Evolutionary conservation across 2,797 vertebrate species (phyloP).

Genomic region (Philypnodon macrostomus): DNA sequence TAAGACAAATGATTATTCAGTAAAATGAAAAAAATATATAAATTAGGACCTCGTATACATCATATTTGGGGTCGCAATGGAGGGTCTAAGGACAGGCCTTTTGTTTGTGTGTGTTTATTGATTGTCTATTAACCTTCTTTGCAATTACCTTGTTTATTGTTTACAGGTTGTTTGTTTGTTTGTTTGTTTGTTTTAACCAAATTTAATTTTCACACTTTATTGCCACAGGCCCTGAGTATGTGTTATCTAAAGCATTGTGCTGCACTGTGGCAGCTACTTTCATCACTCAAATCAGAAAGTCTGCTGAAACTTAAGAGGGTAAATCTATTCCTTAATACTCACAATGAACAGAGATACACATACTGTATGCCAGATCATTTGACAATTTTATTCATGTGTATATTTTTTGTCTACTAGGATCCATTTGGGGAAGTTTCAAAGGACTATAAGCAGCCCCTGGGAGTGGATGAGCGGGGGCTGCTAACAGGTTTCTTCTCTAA

Average conservation of each 20-base stretch:
- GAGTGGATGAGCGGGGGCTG: slow-evolving; percentile 55
- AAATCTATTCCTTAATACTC: slow-evolving; percentile 12
- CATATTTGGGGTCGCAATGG: too few relatives aligned
- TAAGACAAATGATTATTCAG: too few relatives aligned
- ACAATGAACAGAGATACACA: background rate
- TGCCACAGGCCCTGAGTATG: slow-evolving; percentile 78
- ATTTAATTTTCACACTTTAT: background rate
- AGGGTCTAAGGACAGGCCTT: too few relatives aligned
- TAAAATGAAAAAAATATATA: too few relatives aligned
- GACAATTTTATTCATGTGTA: background rate
- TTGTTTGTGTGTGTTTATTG: too few relatives aligned
- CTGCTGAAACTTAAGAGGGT: slow-evolving; percentile 86
- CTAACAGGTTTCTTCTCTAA: slow-evolving; percentile 82
- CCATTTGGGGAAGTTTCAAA: slow-evolving; percentile 79
- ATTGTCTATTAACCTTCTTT: slow-evolving; percentile 6
- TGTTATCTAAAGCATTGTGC: slow-evolving; percentile 84
- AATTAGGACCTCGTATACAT: too few relatives aligned
- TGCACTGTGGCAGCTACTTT: slow-evolving; percentile 90
- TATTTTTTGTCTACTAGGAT: slow-evolving; percentile 75
- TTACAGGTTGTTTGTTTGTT: background rate
- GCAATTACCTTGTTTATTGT: background rate
- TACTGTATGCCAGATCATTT: background rate
- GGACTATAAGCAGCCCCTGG: slow-evolving; percentile 78
- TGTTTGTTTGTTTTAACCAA: background rate
- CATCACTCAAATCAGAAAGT: slow-evolving; percentile 87